These are phyloP conservation scores for Automeris io DNA, from an alignment of 2,888 invertebrate species.

Conservation along the genomic window DNA sequence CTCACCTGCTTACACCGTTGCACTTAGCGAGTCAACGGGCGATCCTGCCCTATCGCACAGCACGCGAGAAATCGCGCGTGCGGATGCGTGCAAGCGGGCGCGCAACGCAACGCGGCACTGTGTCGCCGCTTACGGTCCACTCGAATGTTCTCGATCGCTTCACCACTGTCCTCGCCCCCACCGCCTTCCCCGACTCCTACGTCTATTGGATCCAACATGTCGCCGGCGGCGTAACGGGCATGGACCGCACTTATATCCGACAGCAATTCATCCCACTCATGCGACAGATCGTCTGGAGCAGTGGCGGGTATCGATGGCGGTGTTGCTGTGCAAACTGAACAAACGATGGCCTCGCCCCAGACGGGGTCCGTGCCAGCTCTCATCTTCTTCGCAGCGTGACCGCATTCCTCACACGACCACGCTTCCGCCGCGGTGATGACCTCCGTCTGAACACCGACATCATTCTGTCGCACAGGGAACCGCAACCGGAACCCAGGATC, in stretches of 20 bases:
- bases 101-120: slow-evolving; percentile 57
- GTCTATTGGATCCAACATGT: slow-evolving; percentile 21
- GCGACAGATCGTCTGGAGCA: slow-evolving; percentile 64
- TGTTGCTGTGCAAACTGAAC: slow-evolving; percentile 38
- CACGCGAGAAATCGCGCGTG: slow-evolving; percentile 74
- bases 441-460: slow-evolving; percentile 55
- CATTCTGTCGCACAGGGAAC: slow-evolving; percentile 74
- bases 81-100: slow-evolving; percentile 47
- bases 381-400: slow-evolving; percentile 58
- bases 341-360: slow-evolving; percentile 46
- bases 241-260: slow-evolving; percentile 77
- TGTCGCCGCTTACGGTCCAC: slow-evolving; percentile 79
- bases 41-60: slow-evolving; percentile 51
- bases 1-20: neutral
- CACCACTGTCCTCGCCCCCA: slow-evolving; percentile 15
- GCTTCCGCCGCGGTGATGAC: slow-evolving; percentile 22
- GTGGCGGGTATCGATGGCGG: slow-evolving; percentile 15
- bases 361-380: slow-evolving; percentile 42
- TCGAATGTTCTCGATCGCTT: slow-evolving; percentile 24
- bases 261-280: slow-evolving; percentile 80
- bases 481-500: slow-evolving; percentile 78
- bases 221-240: slow-evolving; percentile 59
- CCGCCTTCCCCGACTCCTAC: neutral
- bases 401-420: slow-evolving; percentile 55
- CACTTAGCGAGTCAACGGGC: slow-evolving; percentile 67